These are phyloP conservation scores for Hylomyscus alleni DNA, from an alignment of 2,797 vertebrate genomes.

Conservation along the genomic window DNA sequence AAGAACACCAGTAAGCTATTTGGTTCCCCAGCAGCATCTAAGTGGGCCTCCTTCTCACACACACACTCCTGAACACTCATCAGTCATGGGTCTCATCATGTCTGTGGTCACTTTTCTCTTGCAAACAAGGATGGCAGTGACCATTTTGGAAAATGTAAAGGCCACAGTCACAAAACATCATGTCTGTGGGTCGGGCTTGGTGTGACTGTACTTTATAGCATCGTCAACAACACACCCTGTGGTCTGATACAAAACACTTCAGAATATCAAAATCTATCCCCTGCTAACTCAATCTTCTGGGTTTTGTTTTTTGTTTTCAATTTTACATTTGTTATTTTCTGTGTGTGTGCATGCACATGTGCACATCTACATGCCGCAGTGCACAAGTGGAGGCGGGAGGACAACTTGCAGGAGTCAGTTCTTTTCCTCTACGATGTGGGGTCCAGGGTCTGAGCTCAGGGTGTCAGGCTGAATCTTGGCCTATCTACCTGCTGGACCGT, in stretches of 20 bases:
- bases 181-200: background rate
- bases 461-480: background rate
- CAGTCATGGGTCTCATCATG: no score
- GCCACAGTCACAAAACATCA: background rate
- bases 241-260: background rate
- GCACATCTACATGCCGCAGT: background rate
- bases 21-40: background rate
- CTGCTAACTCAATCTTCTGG: background rate
- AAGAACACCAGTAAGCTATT: constrained; percentile 4
- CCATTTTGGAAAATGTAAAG: background rate
- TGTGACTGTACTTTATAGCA: background rate
- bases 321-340: background rate
- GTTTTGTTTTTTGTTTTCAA: background rate
- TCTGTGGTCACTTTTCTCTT: background rate
- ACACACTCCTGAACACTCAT: background rate
- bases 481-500: no score
- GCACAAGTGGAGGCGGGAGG: background rate
- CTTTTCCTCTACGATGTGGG: background rate
- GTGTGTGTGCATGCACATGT: background rate
- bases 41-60: background rate
- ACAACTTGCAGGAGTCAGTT: background rate
- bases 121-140: background rate
- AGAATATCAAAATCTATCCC: background rate
- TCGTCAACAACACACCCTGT: no score
- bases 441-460: background rate